These are phyloP conservation scores for Propithecus coquereli DNA, from an alignment of 2,113 vertebrate genomes.

Conservation along the genomic window DNA sequence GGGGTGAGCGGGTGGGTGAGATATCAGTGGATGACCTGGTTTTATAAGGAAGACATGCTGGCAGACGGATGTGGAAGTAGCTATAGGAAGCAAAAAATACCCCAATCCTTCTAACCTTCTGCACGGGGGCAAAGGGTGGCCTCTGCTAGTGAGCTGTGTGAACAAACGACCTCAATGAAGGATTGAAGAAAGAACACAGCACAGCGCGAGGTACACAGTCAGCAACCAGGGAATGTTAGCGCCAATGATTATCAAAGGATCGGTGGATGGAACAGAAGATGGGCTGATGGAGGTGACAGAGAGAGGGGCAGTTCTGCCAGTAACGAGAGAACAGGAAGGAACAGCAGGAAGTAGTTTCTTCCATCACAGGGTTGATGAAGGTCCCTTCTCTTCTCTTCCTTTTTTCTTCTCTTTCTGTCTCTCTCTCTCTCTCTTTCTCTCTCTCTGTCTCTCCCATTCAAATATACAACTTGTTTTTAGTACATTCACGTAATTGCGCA, in stretches of 20 bases:
- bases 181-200: background rate
- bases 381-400: background rate
- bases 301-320: background rate
- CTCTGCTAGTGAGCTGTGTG: background rate
- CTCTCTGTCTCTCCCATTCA: background rate
- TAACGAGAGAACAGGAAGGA: background rate
- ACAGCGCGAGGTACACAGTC: background rate
- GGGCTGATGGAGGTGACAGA: background rate
- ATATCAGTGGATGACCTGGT: background rate
- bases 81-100: background rate
- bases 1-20: background rate
- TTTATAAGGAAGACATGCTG: background rate
- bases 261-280: background rate
- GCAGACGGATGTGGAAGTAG: background rate
- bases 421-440: background rate
- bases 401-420: background rate
- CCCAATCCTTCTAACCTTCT: background rate
- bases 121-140: background rate
- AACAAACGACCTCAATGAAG: background rate
- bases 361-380: background rate
- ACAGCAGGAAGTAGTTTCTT: fast-evolving
- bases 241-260: background rate
- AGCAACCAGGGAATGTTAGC: background rate
- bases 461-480: background rate
- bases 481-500: background rate